Conservation (phyloP, 2,888 invertebrate species). For the Podabrus alpinus region DNA sequence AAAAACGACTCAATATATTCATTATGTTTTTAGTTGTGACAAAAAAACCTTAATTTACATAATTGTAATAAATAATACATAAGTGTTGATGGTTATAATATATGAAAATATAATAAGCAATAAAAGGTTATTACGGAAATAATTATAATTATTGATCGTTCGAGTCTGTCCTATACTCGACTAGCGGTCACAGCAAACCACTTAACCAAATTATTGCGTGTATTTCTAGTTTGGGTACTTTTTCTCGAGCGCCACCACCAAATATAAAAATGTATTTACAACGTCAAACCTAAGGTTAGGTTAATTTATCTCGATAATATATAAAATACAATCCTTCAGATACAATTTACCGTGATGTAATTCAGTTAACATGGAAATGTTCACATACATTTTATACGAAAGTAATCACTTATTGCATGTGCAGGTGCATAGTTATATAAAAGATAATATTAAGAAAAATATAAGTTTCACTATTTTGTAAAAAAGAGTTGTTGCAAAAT, state of each 20-base stretch:
- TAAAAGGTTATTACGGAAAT: neutral
- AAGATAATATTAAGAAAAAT: slow-evolving; percentile 13
- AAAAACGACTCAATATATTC: neutral
- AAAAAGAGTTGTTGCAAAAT: slow-evolving; percentile 26
- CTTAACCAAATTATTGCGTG: too few relatives aligned
- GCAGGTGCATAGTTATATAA: slow-evolving; percentile 9
- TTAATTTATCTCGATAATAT: neutral
- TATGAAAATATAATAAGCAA: too few relatives aligned
- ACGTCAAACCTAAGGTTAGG: neutral
- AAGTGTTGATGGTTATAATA: neutral
- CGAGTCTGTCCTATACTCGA: neutral
- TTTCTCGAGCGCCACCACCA: neutral
- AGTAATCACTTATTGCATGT: neutral
- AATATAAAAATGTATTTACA: neutral
- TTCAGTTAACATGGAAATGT: neutral
- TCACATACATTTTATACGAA: neutral
- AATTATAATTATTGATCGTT: neutral
- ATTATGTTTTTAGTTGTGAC: neutral
- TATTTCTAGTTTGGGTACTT: neutral
- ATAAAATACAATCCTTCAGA: neutral
- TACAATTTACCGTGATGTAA: neutral
- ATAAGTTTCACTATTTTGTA: slow-evolving; percentile 6
- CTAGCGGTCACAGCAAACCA: too few relatives aligned
- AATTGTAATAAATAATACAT: neutral
- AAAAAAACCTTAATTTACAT: neutral